These are phyloP conservation scores for Cacatua alba DNA, from an alignment of 2,113 vertebrate genomes.

Conservation along the genomic window DNA sequence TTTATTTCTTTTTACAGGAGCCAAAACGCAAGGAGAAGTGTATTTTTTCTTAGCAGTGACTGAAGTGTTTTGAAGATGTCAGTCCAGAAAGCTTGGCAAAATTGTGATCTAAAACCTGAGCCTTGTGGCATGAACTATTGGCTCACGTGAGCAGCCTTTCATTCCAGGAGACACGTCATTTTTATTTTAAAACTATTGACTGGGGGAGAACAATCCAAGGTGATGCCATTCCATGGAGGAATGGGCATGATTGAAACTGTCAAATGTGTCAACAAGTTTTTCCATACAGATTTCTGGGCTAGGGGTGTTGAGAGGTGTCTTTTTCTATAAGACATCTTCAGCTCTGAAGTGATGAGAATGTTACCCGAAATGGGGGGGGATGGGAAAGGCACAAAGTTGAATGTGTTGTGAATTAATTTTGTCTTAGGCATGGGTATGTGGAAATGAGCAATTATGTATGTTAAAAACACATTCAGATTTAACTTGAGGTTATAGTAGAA, in stretches of 20 bases:
- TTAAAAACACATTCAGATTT: neutral
- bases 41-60: neutral
- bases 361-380: neutral
- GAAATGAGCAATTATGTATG: neutral
- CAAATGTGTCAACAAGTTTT: neutral
- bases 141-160: neutral
- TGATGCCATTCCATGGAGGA: neutral
- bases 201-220: neutral
- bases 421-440: neutral
- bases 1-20: neutral
- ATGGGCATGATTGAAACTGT: neutral
- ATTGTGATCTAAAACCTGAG: neutral
- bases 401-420: neutral
- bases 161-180: neutral
- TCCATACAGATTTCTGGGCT: neutral
- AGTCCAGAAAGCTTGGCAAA: neutral
- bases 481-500: neutral
- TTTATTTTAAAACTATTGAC: neutral
- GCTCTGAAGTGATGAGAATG: neutral
- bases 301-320: neutral
- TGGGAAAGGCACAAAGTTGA: neutral
- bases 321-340: neutral
- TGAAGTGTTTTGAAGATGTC: neutral
- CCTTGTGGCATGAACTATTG: neutral
- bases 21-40: neutral